These are phyloP conservation scores for Diaprepes abbreviatus DNA, from an alignment of 2,888 invertebrate genomes.

Conservation along the genomic window DNA sequence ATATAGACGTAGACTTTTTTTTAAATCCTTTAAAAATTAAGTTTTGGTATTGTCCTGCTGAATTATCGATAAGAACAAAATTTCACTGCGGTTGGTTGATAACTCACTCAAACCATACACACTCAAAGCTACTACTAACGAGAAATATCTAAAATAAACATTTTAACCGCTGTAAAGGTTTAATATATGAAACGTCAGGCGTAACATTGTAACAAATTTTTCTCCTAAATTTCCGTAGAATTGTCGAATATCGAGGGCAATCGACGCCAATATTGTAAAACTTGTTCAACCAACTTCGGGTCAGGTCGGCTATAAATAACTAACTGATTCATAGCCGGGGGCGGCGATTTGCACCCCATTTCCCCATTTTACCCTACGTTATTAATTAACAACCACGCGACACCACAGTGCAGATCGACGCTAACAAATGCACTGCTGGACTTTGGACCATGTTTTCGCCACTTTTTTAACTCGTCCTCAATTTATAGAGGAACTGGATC, in stretches of 20 bases:
- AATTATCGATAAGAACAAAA: too few relatives aligned
- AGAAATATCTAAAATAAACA: too few relatives aligned
- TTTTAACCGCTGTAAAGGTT: too few relatives aligned
- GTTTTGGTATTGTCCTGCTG: too few relatives aligned
- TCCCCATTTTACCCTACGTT: slow-evolving; percentile 59
- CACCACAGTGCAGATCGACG: slow-evolving; percentile 49
- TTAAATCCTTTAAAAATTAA: too few relatives aligned
- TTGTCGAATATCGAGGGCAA: slow-evolving; percentile 30
- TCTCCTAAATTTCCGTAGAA: slow-evolving; percentile 24
- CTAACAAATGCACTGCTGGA: slow-evolving; percentile 42
- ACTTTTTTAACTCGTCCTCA: slow-evolving; percentile 25
- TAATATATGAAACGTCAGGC: too few relatives aligned
- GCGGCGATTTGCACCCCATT: slow-evolving; percentile 58
- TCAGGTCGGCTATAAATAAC: slow-evolving; percentile 59
- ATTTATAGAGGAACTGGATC: slow-evolving; percentile 26
- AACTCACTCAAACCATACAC: too few relatives aligned
- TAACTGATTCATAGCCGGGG: slow-evolving; percentile 61
- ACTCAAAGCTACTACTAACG: too few relatives aligned
- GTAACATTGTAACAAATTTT: slow-evolving; percentile 23
- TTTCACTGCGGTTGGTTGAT: too few relatives aligned
- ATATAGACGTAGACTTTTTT: too few relatives aligned
- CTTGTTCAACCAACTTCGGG: slow-evolving; percentile 38
- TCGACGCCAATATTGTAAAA: slow-evolving; percentile 39
- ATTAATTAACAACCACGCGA: slow-evolving; percentile 63
- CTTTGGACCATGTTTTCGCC: slow-evolving; percentile 28